phyloP scores from a whole-genome alignment of 2,113 vertebrate genomes.

The Paralichthys olivaceus region DNA sequence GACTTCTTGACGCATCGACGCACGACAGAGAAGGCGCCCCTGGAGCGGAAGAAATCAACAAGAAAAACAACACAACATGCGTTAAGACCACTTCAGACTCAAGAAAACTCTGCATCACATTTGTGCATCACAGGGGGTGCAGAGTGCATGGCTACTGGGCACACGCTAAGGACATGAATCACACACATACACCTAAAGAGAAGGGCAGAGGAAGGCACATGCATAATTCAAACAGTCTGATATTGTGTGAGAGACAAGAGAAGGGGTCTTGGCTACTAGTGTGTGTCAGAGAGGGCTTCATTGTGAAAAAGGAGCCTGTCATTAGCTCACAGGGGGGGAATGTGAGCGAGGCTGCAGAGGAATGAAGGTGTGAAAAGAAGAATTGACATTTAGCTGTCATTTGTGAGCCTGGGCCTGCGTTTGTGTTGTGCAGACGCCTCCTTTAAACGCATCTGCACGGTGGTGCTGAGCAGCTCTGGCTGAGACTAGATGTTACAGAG shows the following conservation, averaged over 20 bases:
- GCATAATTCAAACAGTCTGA: slow-evolving; percentile 53
- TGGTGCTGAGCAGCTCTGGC: too few relatives aligned
- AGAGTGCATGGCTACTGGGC: background rate
- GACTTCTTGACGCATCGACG: slow-evolving; percentile 97
- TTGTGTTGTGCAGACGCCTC: too few relatives aligned
- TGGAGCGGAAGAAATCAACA: slow-evolving; percentile 64
- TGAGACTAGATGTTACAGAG: too few relatives aligned
- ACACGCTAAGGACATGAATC: slow-evolving; percentile 3
- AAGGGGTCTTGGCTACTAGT: slow-evolving; percentile 36
- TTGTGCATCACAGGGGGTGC: too few relatives aligned
- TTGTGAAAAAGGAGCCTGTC: slow-evolving; percentile 10
- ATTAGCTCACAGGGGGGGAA: background rate
- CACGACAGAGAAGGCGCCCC: slow-evolving; percentile 98
- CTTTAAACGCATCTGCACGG: too few relatives aligned
- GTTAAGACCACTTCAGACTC: slow-evolving; percentile 6
- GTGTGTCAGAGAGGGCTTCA: slow-evolving; percentile 10
- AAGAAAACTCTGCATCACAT: background rate
- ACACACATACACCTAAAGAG: slow-evolving; percentile 15
- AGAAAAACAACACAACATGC: slow-evolving; percentile 1
- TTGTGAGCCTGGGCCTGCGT: too few relatives aligned
- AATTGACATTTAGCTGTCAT: too few relatives aligned
- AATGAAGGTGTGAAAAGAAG: too few relatives aligned
- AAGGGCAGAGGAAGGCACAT: slow-evolving; percentile 34
- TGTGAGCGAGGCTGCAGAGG: too few relatives aligned
- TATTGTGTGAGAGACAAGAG: slow-evolving; percentile 42